Base-by-base conservation (phyloP, 2,113 vertebrate genomes). In the Trematomus loennbergii region DNA sequence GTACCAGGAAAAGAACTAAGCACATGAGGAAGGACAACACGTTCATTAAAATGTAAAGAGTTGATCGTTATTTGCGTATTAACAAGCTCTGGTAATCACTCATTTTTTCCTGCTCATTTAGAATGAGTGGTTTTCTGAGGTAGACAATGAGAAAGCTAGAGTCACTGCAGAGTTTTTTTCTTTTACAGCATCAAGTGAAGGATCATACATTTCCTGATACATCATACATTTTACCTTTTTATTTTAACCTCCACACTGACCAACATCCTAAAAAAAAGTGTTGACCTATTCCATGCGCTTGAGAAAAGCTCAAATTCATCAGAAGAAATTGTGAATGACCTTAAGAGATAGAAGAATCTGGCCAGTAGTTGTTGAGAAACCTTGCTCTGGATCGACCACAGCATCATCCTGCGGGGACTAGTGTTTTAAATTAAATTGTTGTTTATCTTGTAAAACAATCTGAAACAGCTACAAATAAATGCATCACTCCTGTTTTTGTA, bases 401-500 rank as follows among this genome's bases (percentile, higher is more conserved):
- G 66, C 61, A 45, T 66, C 4, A 53, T 18, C n/a, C n/a, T n/a
- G 10, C 11, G 3, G 13, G 9, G 36, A 2, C 29, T 9, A 4
- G 10, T 9, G 11, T 61, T 9, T 40, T 40, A 13, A 33, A 78
- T 57, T 43, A 40, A 68, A 9, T 69, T 9, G 2, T 1, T 49
- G 18, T 18, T 18, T 29, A 54, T 73, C 16, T 9, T 22, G 0
- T 46, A 18, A 75, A 45, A 45, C 29, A 36, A 40, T 72, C n/a
- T 52, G 55, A 75, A 53, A 9, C 33, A 40, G 33, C 53, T 36
- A 20, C 67, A 81, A 79, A 86, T 50, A 45, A 9, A 60, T 52
- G 48, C 45, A 59, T 53, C 40, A 40, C 46, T 65, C 43, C 66
- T 68, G 22, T 65, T 62, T 43, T 50, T 46, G 29, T 20, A 33